Percentiles rank a stretch among this genome's conserved stretches.
These are phyloP conservation scores for Trichogramma pretiosum DNA, from an alignment of 1,140 invertebrate species.

Conservation along the genomic window DNA sequence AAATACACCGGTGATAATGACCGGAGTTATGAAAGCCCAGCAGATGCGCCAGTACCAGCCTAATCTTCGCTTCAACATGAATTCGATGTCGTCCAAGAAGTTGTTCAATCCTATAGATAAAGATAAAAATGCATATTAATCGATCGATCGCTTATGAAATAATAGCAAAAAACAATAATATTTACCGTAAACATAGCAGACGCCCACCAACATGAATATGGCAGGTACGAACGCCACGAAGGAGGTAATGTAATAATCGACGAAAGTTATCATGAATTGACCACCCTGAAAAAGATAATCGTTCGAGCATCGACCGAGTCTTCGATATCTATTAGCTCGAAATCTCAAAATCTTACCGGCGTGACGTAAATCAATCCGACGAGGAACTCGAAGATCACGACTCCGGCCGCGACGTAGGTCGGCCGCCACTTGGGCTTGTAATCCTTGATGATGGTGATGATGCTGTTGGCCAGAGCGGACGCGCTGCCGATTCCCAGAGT, in stretches of 20 bases:
- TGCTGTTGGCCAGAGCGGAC: slow-evolving; percentile 56
- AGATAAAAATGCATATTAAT: too few relatives aligned
- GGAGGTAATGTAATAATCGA: slow-evolving; percentile 77
- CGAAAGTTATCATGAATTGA: slow-evolving; percentile 72
- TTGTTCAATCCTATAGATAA: slow-evolving; percentile 53
- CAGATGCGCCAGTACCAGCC: slow-evolving; percentile 70
- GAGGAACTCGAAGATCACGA: slow-evolving; percentile 56
- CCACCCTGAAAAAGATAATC: slow-evolving; percentile 50
- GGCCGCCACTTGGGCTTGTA: slow-evolving; percentile 57
- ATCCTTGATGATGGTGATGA: slow-evolving; percentile 63
- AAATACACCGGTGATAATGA: slow-evolving; percentile 62
- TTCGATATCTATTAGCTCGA: slow-evolving; percentile 3
- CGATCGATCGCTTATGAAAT: slow-evolving; percentile 24
- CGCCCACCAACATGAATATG: slow-evolving; percentile 58
- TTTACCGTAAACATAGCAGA: slow-evolving; percentile 73
- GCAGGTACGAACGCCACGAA: slow-evolving; percentile 70
- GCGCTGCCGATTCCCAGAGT: slow-evolving; percentile 70
- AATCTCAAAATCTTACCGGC: slow-evolving; percentile 50
- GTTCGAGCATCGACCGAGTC: slow-evolving; percentile 41
- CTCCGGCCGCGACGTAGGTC: slow-evolving; percentile 53
- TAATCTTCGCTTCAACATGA: slow-evolving; percentile 65
- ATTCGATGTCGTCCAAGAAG: slow-evolving; percentile 65
- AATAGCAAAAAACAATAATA: too few relatives aligned
- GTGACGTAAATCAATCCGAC: slow-evolving; percentile 67
- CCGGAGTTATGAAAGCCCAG: slow-evolving; percentile 67